These are phyloP conservation scores for Cerceris rybyensis DNA, from an alignment of 2,888 invertebrate genomes.

Conservation along the genomic window DNA sequence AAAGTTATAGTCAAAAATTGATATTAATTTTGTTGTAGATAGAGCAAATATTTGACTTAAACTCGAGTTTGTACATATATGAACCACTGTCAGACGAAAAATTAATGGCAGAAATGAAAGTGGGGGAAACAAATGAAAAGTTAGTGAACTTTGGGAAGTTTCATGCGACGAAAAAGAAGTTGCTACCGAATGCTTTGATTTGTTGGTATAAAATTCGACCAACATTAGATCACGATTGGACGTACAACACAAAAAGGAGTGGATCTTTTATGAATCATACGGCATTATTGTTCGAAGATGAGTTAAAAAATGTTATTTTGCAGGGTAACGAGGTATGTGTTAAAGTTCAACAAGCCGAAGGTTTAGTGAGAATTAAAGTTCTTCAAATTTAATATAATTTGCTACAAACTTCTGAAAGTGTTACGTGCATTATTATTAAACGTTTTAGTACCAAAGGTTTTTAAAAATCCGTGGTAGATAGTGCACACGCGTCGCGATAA, in stretches of 20 bases:
- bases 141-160: conserved; percentile 67
- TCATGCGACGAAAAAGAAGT: conserved; percentile 29
- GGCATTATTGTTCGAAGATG: conserved; percentile 69
- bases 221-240: conserved; percentile 46
- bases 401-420: neutral
- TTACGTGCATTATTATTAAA: neutral
- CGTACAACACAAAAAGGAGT: conserved; percentile 62
- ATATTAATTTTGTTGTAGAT: conserved; percentile 60
- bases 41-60: conserved; percentile 72
- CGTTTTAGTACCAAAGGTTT: too few relatives aligned
- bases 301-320: conserved; percentile 54
- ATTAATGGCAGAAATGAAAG: conserved; percentile 66
- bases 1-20: conserved; percentile 8
- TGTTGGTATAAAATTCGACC: conserved; percentile 71
- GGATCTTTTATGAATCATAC: conserved; percentile 73
- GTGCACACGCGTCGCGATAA: too few relatives aligned
- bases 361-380: conserved; percentile 64
- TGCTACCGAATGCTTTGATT: conserved; percentile 70
- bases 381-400: conserved; percentile 34
- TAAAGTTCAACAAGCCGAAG: conserved; percentile 67
- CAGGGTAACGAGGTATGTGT: conserved; percentile 62
- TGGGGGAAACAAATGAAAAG: conserved; percentile 58
- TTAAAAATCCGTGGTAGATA: too few relatives aligned
- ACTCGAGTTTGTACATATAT: conserved; percentile 67
- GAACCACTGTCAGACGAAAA: conserved; percentile 58